These are phyloP conservation scores for Eubucco bourcierii DNA, from an alignment of 2,113 vertebrate genomes.

Conservation along the genomic window DNA sequence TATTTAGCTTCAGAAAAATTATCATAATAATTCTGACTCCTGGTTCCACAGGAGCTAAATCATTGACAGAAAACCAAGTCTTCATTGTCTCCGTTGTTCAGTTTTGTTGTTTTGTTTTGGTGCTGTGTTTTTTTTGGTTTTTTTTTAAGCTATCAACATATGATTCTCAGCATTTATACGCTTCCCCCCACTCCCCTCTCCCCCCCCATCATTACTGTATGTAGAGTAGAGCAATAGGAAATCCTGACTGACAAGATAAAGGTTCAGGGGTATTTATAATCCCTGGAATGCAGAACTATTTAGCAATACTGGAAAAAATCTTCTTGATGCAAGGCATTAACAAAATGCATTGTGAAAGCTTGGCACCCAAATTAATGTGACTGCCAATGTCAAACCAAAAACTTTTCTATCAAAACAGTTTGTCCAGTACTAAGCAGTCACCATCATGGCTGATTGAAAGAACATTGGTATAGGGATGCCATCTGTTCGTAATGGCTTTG, in stretches of 20 bases:
- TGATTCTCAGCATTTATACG: neutral
- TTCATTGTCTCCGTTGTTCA: neutral
- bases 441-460: neutral
- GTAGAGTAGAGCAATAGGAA: neutral
- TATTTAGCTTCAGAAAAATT: neutral
- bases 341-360: neutral
- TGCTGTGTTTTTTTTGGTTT: neutral
- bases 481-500: neutral
- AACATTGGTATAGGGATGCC: neutral
- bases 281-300: neutral
- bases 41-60: neutral
- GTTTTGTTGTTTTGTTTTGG: no score
- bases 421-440: slow-evolving; percentile 7
- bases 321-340: neutral
- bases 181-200: no score
- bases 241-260: neutral
- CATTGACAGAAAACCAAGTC: neutral
- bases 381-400: slow-evolving; percentile 25
- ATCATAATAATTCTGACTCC: neutral
- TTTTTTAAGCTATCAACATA: neutral
- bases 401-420: slow-evolving; percentile 2
- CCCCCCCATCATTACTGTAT: neutral
- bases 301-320: neutral
- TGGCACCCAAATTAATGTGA: neutral
- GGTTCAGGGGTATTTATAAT: neutral